These are phyloP conservation scores for Oophaga pumilio DNA, from an alignment of 2,113 vertebrate genomes.

Conservation along the genomic window DNA sequence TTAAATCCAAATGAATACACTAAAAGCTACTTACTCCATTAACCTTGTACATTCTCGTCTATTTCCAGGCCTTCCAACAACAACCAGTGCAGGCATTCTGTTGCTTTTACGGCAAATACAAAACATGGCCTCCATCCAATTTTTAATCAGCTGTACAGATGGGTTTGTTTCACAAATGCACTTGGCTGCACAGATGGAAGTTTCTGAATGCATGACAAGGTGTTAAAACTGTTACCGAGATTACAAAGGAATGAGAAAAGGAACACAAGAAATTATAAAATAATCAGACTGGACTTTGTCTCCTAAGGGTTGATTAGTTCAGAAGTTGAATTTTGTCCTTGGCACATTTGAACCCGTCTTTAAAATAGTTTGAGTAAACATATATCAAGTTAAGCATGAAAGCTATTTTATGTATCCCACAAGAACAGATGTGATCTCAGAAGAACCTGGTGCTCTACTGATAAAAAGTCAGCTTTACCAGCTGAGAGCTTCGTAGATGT, in stretches of 20 bases:
- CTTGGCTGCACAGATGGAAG: conserved; percentile 77
- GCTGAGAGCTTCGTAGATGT: conserved; percentile 62
- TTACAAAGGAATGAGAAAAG: conserved; percentile 76
- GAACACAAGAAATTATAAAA: conserved; percentile 72
- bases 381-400: conserved; percentile 58
- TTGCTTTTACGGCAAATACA: conserved; percentile 72
- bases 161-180: conserved; percentile 80
- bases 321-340: conserved; percentile 71
- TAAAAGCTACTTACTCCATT: conserved; percentile 67
- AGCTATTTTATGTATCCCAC: conserved; percentile 60
- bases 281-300: conserved; percentile 70
- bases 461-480: conserved; percentile 62
- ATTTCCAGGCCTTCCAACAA: conserved; percentile 63
- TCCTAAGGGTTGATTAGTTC: conserved; percentile 72
- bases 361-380: conserved; percentile 56
- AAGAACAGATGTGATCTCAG: conserved; percentile 60
- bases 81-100: conserved; percentile 70
- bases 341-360: conserved; percentile 61
- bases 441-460: conserved; percentile 62
- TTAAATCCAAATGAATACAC: conserved; percentile 69
- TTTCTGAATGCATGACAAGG: conserved; percentile 80
- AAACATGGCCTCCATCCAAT: conserved; percentile 76
- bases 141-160: conserved; percentile 84
- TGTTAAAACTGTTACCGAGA: conserved; percentile 78
- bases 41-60: conserved; percentile 60